phyloP scores from a whole-genome alignment of 2,888 invertebrate genomes.

The Ariolimax columbianus region DNA sequence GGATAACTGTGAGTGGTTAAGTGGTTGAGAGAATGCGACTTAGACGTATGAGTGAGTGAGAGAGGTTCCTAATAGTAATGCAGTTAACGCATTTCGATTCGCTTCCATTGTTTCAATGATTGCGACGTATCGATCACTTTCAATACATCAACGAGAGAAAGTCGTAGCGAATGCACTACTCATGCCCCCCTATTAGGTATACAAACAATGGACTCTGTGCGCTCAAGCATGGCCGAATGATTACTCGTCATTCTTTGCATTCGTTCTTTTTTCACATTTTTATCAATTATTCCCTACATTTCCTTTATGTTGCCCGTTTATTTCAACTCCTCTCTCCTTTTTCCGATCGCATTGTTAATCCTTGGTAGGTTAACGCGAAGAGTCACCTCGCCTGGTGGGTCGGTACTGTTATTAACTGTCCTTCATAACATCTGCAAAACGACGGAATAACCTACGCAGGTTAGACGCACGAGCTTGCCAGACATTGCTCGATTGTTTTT shows the following conservation, averaged over 20 bases:
- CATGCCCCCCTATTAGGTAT: conserved; percentile 19
- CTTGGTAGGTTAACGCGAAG: background rate
- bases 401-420: background rate
- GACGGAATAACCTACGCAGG: background rate
- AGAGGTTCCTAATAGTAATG: conserved; percentile 11
- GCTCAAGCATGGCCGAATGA: conserved; percentile 21
- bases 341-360: background rate
- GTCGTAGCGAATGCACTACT: background rate
- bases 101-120: conserved; percentile 27
- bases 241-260: conserved; percentile 25
- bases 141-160: conserved; percentile 2
- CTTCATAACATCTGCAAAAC: conserved; percentile 39
- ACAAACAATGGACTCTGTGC: conserved; percentile 36
- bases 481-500: conserved; percentile 40
- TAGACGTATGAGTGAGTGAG: conserved; percentile 4
- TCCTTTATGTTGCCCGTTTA: background rate
- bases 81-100: conserved; percentile 22
- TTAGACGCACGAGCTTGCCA: background rate
- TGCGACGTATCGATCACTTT: conserved; percentile 22
- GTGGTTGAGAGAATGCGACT: conserved; percentile 29
- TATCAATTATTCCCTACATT: conserved; percentile 9
- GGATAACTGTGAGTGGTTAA: background rate
- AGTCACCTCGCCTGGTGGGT: background rate
- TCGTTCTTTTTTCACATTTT: background rate
- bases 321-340: conserved; percentile 15